Evolutionary conservation across 2,888 invertebrate genomes (phyloP), one percentile per base, ranked within the genome.

Genomic region (Neocrepidodera transversa): DNA sequence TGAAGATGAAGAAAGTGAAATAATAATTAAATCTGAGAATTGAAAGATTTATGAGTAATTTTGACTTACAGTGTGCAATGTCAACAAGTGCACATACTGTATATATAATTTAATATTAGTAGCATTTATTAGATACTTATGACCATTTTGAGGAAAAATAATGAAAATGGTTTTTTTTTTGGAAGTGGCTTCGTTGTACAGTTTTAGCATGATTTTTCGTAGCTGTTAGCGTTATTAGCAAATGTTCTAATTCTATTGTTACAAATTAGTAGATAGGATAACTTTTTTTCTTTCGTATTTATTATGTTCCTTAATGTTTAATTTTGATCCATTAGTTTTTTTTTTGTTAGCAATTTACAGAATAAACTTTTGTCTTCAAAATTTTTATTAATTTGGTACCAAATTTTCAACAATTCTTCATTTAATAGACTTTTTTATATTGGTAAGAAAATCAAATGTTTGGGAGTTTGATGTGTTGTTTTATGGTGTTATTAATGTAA

Each of bases 271-370:
- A 13, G 20, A 16, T 16, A 47, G 6, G n/a, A 18, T 7, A n/a
- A 8, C 18, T n/a, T 30, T 30, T 28, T 43, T 32, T 32, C 20
- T 32, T 30, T 43, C 13, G n/a, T 32, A 32, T 52, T 42, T 30
- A 42, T 42, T 40, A 40, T 42, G 18, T 48, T 18, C 14, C 36
- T 20, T 17, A 32, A 18, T 20, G 4, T 11, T 50, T 36, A 5
- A 18, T 48, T 36, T 36, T 8, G 32, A 28, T 3, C 1, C 16
- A 3, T 51, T 14, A 6, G 17, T 23, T 18, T 13, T 35, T 36
- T 51, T 51, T 40, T 38, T 51, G 38, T 51, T 40, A 28, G 23
- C 26, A 28, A 26, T 36, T 51, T 51, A 40, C 28, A 40, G 3
- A 51, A 51, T 51, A 40, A 40, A 42, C n/a, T n/a, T n/a, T n/a